Evolutionary conservation across 2,888 invertebrate species (phyloP).

Genomic region (Chromoteleia sp.): DNA sequence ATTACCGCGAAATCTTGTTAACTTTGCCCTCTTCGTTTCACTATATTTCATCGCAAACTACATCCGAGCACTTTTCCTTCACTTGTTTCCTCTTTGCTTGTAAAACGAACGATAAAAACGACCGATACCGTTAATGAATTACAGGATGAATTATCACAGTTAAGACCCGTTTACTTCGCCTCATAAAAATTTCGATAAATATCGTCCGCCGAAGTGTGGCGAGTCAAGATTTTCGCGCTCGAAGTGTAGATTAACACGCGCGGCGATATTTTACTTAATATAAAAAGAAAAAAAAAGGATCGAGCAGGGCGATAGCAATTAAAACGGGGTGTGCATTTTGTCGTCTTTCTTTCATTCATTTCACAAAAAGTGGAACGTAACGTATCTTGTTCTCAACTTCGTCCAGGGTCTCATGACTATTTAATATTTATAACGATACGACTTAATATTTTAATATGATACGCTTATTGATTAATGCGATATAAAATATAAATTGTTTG

Average conservation of each 20-base stretch:
- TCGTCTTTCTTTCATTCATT: slow-evolving; percentile 17
- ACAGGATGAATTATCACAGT: slow-evolving; percentile 41
- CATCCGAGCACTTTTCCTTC: background rate
- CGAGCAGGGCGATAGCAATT: slow-evolving; percentile 12
- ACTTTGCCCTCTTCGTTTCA: slow-evolving; percentile 5
- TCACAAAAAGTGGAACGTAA: slow-evolving; percentile 23
- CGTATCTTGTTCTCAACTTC: slow-evolving; percentile 24
- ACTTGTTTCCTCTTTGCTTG: slow-evolving; percentile 13
- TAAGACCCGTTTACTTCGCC: slow-evolving; percentile 10
- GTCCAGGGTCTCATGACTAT: background rate
- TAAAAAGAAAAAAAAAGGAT: slow-evolving; percentile 14
- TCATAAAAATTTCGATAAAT: slow-evolving; percentile 37
- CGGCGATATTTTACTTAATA: slow-evolving; percentile 37
- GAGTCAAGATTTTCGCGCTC: slow-evolving; percentile 39
- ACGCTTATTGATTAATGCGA: background rate
- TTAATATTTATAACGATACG: no score
- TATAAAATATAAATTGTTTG: background rate
- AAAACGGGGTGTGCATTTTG: slow-evolving; percentile 17
- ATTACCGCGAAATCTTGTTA: slow-evolving; percentile 29
- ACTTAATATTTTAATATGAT: background rate
- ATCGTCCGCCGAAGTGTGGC: slow-evolving; percentile 35
- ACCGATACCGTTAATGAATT: slow-evolving; percentile 39
- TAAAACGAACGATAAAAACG: slow-evolving; percentile 31
- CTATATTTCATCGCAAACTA: slow-evolving; percentile 7
- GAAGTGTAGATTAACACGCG: slow-evolving; percentile 32